Conservation (phyloP, 2,888 invertebrate genomes). For the Branchipolynoe longqiensis region DNA sequence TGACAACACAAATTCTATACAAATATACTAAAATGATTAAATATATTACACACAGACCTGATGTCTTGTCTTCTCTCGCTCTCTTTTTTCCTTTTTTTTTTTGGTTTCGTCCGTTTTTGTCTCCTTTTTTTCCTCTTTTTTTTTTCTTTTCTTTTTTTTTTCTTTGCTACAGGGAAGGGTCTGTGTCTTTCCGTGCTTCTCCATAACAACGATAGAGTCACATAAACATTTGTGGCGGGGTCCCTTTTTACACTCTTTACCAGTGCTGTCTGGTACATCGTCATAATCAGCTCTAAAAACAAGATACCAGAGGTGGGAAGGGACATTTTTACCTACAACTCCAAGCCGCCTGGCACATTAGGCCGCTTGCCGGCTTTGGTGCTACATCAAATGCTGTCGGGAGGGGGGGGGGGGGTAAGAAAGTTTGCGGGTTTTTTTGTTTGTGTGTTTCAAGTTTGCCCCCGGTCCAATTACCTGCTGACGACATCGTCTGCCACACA, state of each 20-base stretch:
- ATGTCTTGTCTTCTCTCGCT: neutral
- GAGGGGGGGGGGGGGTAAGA: neutral
- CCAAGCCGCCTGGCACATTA: conserved; percentile 24
- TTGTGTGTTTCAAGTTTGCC: conserved; percentile 7
- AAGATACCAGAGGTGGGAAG: conserved; percentile 4
- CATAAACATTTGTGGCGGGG: conserved; percentile 24
- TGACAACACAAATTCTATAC: conserved; percentile 61
- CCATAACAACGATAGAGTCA: conserved; percentile 31
- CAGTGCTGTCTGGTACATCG: conserved; percentile 16
- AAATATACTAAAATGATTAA: conserved; percentile 59
- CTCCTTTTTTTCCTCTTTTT: conserved; percentile 5
- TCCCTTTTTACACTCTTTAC: conserved; percentile 49
- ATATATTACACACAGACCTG: conserved; percentile 59
- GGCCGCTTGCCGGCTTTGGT: conserved; percentile 8
- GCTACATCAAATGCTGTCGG: conserved; percentile 52
- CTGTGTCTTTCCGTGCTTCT: conserved; percentile 30
- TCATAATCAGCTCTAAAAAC: conserved; percentile 10
- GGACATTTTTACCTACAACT: neutral
- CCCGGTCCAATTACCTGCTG: neutral
- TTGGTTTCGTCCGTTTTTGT: conserved; percentile 19
- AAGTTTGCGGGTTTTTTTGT: conserved; percentile 18
- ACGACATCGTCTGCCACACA: neutral
- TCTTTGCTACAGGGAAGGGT: conserved; percentile 49
- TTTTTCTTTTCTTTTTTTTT: neutral
- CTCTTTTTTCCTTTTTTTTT: conserved; percentile 13